Percentiles rank a stretch among this genome's conserved stretches.
These are phyloP conservation scores for Ranitomeya variabilis DNA, from an alignment of 2,113 vertebrate species.

Conservation along the genomic window DNA sequence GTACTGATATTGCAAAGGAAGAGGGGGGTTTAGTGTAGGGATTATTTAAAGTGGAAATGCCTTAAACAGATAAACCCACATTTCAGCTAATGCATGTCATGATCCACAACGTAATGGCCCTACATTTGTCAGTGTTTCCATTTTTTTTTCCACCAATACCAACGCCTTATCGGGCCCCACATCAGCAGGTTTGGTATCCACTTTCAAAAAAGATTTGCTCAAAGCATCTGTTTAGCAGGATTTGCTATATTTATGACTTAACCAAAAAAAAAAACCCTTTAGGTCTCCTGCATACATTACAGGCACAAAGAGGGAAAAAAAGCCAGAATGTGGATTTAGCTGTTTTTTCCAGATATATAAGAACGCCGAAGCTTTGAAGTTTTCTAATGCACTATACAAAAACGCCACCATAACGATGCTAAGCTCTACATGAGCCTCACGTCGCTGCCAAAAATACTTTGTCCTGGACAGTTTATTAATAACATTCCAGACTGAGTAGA, in stretches of 20 bases:
- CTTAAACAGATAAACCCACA: conserved; percentile 7
- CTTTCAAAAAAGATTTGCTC: conserved; percentile 2
- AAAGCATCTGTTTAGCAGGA: background rate
- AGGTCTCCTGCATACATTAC: background rate
- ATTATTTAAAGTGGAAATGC: conserved; percentile 17
- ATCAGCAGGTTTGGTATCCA: background rate
- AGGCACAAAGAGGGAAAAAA: background rate
- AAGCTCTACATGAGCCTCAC: background rate
- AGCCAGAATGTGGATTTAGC: background rate
- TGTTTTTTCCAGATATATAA: background rate
- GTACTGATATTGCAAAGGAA: background rate
- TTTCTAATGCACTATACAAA: background rate
- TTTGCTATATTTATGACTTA: background rate
- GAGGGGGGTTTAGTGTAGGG: conserved; percentile 7
- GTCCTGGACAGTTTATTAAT: no score
- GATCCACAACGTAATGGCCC: background rate
- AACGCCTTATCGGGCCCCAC: background rate
- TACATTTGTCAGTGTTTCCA: background rate
- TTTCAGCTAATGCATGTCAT: conserved; percentile 6
- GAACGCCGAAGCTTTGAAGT: background rate
- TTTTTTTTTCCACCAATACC: background rate
- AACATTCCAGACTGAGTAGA: no score
- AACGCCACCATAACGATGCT: background rate
- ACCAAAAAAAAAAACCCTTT: background rate
- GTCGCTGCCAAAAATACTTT: background rate